A percentile compares a stretch with the other conserved stretches of the same genome.
Conservation (phyloP, 2,113 vertebrate genomes). For the Sturnira hondurensis region DNA sequence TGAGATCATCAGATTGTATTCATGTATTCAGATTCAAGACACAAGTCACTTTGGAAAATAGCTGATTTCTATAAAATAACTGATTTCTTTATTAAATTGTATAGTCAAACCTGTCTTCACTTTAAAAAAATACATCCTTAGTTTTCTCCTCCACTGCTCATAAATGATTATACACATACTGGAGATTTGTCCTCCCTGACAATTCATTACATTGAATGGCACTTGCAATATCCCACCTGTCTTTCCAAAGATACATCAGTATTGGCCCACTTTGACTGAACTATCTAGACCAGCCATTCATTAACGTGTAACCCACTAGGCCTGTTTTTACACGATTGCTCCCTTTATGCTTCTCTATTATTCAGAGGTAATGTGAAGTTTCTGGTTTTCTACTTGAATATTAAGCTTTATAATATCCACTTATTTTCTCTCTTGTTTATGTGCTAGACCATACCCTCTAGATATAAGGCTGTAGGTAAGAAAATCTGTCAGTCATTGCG, state of each 20-base stretch:
- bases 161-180: slow-evolving; percentile 42
- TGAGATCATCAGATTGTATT: background rate
- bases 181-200: slow-evolving; percentile 22
- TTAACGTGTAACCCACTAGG: slow-evolving; percentile 11
- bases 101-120: background rate
- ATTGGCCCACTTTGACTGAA: slow-evolving; percentile 44
- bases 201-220: slow-evolving; percentile 51
- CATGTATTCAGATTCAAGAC: background rate
- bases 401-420: background rate
- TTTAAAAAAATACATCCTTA: slow-evolving; percentile 29
- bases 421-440: background rate
- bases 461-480: background rate
- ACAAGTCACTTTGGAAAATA: background rate
- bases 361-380: slow-evolving; percentile 4
- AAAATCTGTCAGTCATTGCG: background rate
- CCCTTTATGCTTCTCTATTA: slow-evolving; percentile 16
- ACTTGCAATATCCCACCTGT: slow-evolving; percentile 47
- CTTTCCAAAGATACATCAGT: slow-evolving; percentile 41
- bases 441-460: background rate
- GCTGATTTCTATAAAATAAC: slow-evolving; percentile 6
- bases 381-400: background rate
- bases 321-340: slow-evolving; percentile 16
- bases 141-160: background rate
- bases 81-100: background rate
- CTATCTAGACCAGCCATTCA: slow-evolving; percentile 53